Evolutionary conservation across 92 coral and sea anemone genomes (phyloP), one percentile per base, ranked within the genome.

Genomic region (Zoanthus sociatus): DNA sequence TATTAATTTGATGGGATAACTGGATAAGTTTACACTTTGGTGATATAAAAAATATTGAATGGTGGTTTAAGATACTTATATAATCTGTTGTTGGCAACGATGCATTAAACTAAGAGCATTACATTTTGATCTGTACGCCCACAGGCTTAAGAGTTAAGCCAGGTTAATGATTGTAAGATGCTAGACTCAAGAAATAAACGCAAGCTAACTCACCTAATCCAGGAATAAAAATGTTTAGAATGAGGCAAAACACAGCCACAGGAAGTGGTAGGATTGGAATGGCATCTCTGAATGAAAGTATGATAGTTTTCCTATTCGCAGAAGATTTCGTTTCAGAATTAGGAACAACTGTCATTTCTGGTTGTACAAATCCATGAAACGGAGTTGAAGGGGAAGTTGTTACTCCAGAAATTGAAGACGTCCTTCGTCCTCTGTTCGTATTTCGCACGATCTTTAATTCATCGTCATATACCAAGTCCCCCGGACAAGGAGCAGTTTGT

Each of bases 201-300:
- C 51, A 64, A 71, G 12, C 58, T 45, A 76, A 53, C 92, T 88
- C 77, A 97, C 99, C 99, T 48, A 92, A 88, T 18, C 99, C 98
- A 17, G 99, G 99, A 3, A 95, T 33, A 26, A 93, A 14, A 70
- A 92, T 75, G 89, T 97, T 97, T 13, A 93, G 88, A 26, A 97
- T 87, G 67, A 97, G 92, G 88, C 99, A 97, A 77, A 97, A 54
- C 69, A 97, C 90, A n/a, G 99, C 99, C 10, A 89, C 75, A 17
- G 91, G 88, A 74, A 83, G 90, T 3, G 99, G 96, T 79, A 97
- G 73, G 20, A 93, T 89, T 7, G 99, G 99, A 48, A 97, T 92
- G 15, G 84, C 92, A n/a, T 78, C 89, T 31, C 77, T 45, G 79
- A 81, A 81, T 46, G 85, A 81, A 14, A 67, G 45, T 30, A 81